A percentile compares a stretch with the other conserved stretches of the same genome.
Conservation (phyloP, 1,140 invertebrate species). For the Drosophila insularis region DNA sequence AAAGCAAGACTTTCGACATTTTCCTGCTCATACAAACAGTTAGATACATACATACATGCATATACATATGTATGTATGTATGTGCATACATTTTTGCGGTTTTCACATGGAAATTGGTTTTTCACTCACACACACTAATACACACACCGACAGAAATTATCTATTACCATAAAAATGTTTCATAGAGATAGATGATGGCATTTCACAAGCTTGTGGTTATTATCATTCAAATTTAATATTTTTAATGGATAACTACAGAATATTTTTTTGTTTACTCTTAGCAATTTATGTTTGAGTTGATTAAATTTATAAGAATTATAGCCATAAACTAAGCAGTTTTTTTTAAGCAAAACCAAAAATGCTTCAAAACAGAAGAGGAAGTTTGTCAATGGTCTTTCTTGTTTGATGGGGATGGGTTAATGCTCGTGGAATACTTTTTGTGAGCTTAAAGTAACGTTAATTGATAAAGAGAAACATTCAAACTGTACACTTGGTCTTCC, state of each 20-base stretch:
- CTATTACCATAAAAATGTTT: conserved; percentile 5
- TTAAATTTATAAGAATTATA: neutral
- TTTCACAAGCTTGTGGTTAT: conserved; percentile 1
- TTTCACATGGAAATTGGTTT: conserved; percentile 19
- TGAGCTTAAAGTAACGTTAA: no score
- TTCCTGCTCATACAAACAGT: conserved; percentile 27
- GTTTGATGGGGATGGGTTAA: no score
- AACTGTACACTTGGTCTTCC: no score
- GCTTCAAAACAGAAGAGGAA: no score
- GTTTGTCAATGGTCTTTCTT: no score
- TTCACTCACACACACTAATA: neutral
- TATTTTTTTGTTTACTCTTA: neutral
- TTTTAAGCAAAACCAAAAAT: no score
- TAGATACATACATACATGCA: conserved; percentile 9
- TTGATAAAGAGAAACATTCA: no score
- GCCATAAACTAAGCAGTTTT: no score
- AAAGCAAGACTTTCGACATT: conserved; percentile 33
- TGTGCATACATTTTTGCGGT: conserved; percentile 12
- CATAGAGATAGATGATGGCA: neutral
- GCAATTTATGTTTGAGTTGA: neutral
- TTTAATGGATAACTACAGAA: conserved; percentile 17
- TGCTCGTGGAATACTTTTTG: no score
- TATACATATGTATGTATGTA: neutral
- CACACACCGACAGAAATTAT: neutral
- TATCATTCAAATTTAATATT: conserved; percentile 37